Evolutionary conservation across 2,113 vertebrate species (phyloP).

Genomic region (Phrynosoma platyrhinos): DNA sequence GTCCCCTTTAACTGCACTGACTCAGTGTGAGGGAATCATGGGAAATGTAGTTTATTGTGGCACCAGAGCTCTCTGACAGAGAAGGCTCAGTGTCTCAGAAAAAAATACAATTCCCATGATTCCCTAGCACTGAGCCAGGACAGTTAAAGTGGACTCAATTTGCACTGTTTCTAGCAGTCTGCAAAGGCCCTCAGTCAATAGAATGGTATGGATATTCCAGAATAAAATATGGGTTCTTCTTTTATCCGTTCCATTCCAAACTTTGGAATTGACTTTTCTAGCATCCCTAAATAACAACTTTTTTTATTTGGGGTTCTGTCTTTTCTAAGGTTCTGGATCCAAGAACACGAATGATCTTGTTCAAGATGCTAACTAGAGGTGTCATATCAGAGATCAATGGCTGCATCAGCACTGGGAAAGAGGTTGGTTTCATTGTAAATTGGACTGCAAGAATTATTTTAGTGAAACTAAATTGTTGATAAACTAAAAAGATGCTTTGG

Average conservation of each 20-base stretch:
- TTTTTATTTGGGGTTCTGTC: neutral
- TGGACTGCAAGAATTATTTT: neutral
- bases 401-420: slow-evolving; percentile 97
- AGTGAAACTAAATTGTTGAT: neutral
- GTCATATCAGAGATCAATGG: slow-evolving; percentile 94
- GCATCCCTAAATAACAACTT: neutral
- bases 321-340: slow-evolving; percentile 90
- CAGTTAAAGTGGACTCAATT: no score
- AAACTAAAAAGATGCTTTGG: neutral
- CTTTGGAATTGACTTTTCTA: neutral
- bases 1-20: no score
- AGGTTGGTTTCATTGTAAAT: slow-evolving; percentile 77
- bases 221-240: neutral
- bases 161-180: no score
- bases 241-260: neutral
- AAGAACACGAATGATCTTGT: slow-evolving; percentile 95
- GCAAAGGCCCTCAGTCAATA: no score
- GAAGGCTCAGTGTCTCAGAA: no score
- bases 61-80: no score
- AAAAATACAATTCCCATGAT: no score
- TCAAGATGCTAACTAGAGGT: slow-evolving; percentile 94
- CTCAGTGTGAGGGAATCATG: no score
- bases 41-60: no score
- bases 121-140: no score
- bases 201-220: neutral